A percentile compares a stretch with the other conserved stretches of the same genome.
These are phyloP conservation scores for Oryzias sinensis DNA, from an alignment of 2,797 vertebrate species.

Conservation along the genomic window DNA sequence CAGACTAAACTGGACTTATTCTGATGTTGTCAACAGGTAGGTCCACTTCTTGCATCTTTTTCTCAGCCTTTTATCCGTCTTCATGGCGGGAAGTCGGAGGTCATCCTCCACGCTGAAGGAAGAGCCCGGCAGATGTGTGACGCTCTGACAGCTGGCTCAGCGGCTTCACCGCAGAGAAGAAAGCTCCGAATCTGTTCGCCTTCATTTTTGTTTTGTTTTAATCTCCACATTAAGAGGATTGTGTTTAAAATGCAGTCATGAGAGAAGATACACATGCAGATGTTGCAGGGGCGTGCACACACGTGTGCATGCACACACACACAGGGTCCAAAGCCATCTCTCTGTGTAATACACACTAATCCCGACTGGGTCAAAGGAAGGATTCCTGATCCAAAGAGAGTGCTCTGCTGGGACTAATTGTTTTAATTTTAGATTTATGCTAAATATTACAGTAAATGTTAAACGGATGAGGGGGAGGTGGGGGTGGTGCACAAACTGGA, in stretches of 20 bases:
- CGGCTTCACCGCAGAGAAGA: constrained; percentile 21
- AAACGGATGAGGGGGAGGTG: background rate
- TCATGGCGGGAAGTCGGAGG: background rate
- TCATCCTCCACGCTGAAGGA: background rate
- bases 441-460: background rate
- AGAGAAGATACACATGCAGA: constrained; percentile 40
- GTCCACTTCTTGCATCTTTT: background rate
- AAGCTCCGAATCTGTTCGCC: constrained; percentile 34
- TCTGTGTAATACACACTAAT: constrained; percentile 44
- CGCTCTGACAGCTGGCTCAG: constrained; percentile 3
- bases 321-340: constrained; percentile 30
- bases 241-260: constrained; percentile 44
- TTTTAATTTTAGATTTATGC: constrained; percentile 8
- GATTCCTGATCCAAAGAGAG: constrained; percentile 21
- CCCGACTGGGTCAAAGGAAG: constrained; percentile 23
- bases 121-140: background rate
- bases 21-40: background rate
- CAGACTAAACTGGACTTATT: too few relatives aligned
- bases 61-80: background rate
- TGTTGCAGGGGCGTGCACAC: constrained; percentile 32
- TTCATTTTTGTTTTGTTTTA: constrained; percentile 50
- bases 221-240: constrained; percentile 74
- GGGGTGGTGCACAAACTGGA: background rate
- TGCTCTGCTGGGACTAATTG: background rate
- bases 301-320: constrained; percentile 9